Base-by-base conservation (phyloP, 2,113 vertebrate species). In the Perognathus longimembris region DNA sequence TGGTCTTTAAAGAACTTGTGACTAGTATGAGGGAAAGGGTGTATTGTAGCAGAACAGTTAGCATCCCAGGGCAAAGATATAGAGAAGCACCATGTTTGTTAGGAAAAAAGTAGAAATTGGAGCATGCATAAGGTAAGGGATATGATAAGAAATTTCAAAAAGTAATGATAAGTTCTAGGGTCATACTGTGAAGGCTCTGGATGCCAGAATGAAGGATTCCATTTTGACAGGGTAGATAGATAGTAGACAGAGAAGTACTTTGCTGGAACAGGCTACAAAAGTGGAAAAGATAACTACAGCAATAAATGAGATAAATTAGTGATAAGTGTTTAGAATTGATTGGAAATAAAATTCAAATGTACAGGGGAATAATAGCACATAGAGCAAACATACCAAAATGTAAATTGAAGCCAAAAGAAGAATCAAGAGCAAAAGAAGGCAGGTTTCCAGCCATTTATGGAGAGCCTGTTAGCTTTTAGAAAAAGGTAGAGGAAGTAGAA, bases 261-360 rank as follows among this genome's bases (percentile, higher is more conserved):
- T 85, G 70, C 38, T 45, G 82, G 32, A 69, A 92, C 30, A 88
- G 28, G 74, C 26, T 81, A 82, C 67, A 80, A 22, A 26, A 42
- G 81, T 57, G 57, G 34, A 77, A 85, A 89, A 74, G 36, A 18
- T 34, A 85, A 74, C 42, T 91, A 59, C 61, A 70, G 34, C 66
- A 30, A 81, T 88, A 76, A 93, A 50, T 8, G 81, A 66, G 67
- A 34, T 40, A 88, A 61, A 59, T 77, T 80, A 85, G 21, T 86
- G 14, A 73, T 42, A 21, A 24, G 1, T 74, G 8, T 45, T 88
- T 59, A 17, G 7, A 54, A 77, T 36, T 77, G 18, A 22, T 38
- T 40, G 63, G 21, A 78, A 7, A 74, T 77, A 64, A 82, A 89
- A 77, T 61, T 1, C 20, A 61, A 50, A 85, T 77, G 15, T 81